These are phyloP conservation scores for Paelopatides confundens DNA, from an alignment of 53 echinoderm and acorn worm genomes.

Conservation along the genomic window DNA sequence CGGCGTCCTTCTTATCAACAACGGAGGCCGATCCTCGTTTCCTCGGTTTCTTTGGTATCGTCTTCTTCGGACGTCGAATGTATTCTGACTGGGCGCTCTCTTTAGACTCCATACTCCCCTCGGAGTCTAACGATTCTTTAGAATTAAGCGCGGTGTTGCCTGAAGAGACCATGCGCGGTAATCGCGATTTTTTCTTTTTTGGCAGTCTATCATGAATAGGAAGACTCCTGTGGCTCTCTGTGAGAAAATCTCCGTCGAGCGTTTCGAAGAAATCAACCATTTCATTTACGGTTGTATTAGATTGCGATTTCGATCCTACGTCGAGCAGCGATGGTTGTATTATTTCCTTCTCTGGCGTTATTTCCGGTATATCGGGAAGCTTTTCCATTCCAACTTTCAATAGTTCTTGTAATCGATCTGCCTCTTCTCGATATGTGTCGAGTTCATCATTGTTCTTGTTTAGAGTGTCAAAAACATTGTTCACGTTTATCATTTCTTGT, in stretches of 20 bases:
- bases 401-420: constrained; percentile 6
- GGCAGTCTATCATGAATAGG: neutral
- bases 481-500: constrained; percentile 58
- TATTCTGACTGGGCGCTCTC: constrained; percentile 9
- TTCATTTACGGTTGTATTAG: constrained; percentile 21
- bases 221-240: constrained; percentile 15
- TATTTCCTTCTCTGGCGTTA: constrained; percentile 13
- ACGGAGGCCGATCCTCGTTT: neutral
- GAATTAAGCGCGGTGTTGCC: neutral
- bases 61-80: neutral
- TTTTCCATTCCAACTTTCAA: constrained; percentile 18
- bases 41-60: neutral
- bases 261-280: constrained; percentile 42
- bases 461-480: constrained; percentile 55
- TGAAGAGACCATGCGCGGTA: neutral
- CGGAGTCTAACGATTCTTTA: constrained; percentile 27
- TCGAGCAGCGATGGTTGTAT: neutral
- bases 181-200: constrained; percentile 16
- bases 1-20: neutral
- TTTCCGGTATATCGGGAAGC: constrained; percentile 38
- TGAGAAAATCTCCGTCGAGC: constrained; percentile 2
- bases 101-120: constrained; percentile 21
- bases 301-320: neutral
- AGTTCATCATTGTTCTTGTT: constrained; percentile 62
- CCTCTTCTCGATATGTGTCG: constrained; percentile 6